Conservation (phyloP, 2,888 invertebrate genomes). For the Metalampra italica region DNA sequence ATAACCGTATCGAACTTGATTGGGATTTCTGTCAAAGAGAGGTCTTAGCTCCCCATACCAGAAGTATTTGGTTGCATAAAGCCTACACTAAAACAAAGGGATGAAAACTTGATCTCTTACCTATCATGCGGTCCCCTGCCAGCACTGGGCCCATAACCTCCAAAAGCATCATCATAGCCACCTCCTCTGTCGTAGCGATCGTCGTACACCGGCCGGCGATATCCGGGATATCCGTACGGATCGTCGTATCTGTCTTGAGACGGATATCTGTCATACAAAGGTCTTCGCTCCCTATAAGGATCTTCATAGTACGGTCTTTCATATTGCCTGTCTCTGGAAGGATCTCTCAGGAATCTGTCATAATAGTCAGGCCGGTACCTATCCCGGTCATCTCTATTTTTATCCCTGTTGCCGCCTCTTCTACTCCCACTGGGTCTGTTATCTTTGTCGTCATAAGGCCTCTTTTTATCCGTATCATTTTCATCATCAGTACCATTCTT, state of each 20-base stretch:
- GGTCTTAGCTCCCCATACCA: too few relatives aligned
- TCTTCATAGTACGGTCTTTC: slow-evolving; percentile 41
- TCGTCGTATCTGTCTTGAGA: slow-evolving; percentile 39
- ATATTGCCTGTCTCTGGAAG: slow-evolving; percentile 43
- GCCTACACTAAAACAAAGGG: too few relatives aligned
- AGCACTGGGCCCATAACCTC: slow-evolving; percentile 51
- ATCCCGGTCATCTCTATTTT: slow-evolving; percentile 56
- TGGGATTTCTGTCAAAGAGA: too few relatives aligned
- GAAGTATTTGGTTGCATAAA: too few relatives aligned
- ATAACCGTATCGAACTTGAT: too few relatives aligned
- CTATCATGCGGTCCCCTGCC: slow-evolving; percentile 68
- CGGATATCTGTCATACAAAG: slow-evolving; percentile 50
- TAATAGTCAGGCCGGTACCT: slow-evolving; percentile 67
- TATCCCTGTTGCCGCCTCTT: slow-evolving; percentile 37
- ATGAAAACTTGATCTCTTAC: slow-evolving; percentile 42
- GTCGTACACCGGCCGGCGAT: slow-evolving; percentile 46
- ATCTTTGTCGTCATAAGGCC: slow-evolving; percentile 19
- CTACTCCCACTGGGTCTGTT: slow-evolving; percentile 34
- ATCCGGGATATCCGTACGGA: slow-evolving; percentile 31
- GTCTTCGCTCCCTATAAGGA: slow-evolving; percentile 48
- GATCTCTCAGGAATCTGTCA: slow-evolving; percentile 61
- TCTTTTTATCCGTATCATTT: slow-evolving; percentile 40
- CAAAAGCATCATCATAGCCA: slow-evolving; percentile 51
- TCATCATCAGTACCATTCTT: slow-evolving; percentile 58
- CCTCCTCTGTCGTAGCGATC: slow-evolving; percentile 36